Evolutionary conservation across 2,113 vertebrate genomes (phyloP), one percentile per base, ranked within the genome.

Genomic region (Pipa parva): DNA sequence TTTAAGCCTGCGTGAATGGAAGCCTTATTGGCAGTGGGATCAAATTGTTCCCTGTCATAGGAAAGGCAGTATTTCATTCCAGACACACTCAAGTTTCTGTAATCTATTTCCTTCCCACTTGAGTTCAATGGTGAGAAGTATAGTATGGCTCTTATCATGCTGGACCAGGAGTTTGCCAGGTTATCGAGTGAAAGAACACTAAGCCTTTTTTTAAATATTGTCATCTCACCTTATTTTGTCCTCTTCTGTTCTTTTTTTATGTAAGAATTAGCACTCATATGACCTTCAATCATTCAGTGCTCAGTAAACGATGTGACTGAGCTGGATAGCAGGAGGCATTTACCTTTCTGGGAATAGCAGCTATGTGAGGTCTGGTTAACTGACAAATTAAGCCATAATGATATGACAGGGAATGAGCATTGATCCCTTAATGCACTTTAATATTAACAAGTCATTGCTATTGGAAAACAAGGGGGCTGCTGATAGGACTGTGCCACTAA

Each of bases 311-410:
- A 15, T n/a, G 39, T 50, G 46, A 61, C 55, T 73, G 63, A 9
- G 63, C 60, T 59, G 36, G 51, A 67, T 61, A 77, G 75, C 72
- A 61, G 2, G 64, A 61, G 46, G 74, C 73, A 54, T 63, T 63
- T 2, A 48, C 55, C 75, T 78, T 75, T 72, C 63, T 58, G 56
- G 52, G 71, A 77, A 77, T 71, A 74, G 72, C 70, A 76, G 63
- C 59, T 76, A 75, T 70, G 33, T 18, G 78, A 81, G 72, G 74
- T 74, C 79, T 71, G 72, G 73, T 81, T 84, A 82, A 83, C 83
- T 82, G 78, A 73, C 73, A 75, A 76, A 73, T 81, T 76, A 79
- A 80, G 76, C 76, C 48, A 27, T 74, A 81, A 76, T 78, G 78
- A 72, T 78, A 79, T 76, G 74, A 69, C 68, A 15, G 71, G 70